phyloP scores from a whole-genome alignment of 1,140 invertebrate species.

The Oscheius sp. region DNA sequence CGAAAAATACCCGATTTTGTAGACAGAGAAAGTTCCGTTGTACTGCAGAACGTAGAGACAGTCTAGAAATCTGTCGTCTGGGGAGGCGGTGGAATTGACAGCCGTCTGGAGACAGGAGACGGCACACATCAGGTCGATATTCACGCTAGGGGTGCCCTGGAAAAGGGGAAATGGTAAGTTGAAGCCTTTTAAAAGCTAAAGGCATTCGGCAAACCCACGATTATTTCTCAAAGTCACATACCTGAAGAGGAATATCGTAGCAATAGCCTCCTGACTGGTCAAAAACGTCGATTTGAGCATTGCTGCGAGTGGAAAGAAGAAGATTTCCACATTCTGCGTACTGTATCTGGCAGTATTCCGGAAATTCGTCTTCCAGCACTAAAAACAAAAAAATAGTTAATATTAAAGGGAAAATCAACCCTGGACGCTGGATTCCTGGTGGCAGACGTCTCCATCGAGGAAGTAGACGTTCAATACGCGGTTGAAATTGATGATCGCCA shows the following conservation, averaged over 20 bases:
- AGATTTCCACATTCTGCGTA: constrained; percentile 6
- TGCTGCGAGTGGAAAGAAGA: constrained; percentile 14
- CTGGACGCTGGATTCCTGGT: constrained; percentile 26
- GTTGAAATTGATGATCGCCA: constrained; percentile 15
- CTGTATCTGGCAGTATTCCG: constrained; percentile 21
- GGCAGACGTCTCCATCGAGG: constrained; percentile 4
- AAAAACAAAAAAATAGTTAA: too few species aligned
- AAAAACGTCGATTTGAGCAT: constrained; percentile 22
- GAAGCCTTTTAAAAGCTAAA: too few species aligned
- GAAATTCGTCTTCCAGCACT: constrained; percentile 22
- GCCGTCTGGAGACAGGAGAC: constrained; percentile 18
- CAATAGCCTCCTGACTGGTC: constrained; percentile 21
- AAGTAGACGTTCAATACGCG: constrained; percentile 12
- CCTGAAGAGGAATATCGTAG: constrained; percentile 17
- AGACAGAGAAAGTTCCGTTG: constrained; percentile 18
- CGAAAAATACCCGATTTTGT: constrained; percentile 16
- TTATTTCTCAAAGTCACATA: too few species aligned
- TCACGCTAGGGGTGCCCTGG: background rate
- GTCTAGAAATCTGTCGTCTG: constrained; percentile 11
- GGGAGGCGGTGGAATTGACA: background rate
- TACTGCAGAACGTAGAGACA: constrained; percentile 21
- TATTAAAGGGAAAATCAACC: background rate
- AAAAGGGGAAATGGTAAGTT: too few species aligned
- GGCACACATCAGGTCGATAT: constrained; percentile 1
- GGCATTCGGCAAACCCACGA: too few species aligned